Evolutionary conservation across 2,888 invertebrate genomes (phyloP), one percentile per base, ranked within the genome.

Genomic region (Oligia strigilis): DNA sequence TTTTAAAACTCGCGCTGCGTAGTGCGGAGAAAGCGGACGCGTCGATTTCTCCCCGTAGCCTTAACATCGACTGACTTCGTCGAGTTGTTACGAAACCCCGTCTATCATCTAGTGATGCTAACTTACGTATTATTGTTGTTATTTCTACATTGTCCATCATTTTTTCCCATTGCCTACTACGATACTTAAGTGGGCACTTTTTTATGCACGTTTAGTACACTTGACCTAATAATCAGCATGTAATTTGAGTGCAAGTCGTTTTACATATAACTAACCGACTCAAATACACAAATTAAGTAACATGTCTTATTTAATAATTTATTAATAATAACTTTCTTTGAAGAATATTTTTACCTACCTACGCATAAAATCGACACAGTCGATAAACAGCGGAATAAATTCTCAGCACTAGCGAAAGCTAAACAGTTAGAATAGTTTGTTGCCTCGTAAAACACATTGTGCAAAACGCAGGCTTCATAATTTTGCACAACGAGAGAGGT

Each of bases 1-100:
- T 88, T 86, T 86, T 78, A 77, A 55, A 88, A 88, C 82, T 81
- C 89, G 87, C 89, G 83, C 36, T 77, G 55, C 43, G 55, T 94
- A 94, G 95, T 94, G 95, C 88, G 93, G 96, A 95, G 96, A 96
- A 96, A 96, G 96, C 90, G 90, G 90, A 87, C 86, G 86, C 94
- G 92, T 92, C 93, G 96, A 95, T 96, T 96, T 96, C 96, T 96
- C 96, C 93, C 96, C 90, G 92, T 87, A 91, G 90, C 91, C 93
- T 92, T 91, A 91, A 90, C 90, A 92, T 91, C 93, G 93, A 95
- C 95, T 96, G 95, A 91, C 92, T 91, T 91, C 92, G 92, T 91
- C 91, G 91, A 86, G 85, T 85, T 88, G 87, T 95, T 95, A 93
- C 95, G 94, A 94, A 93, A 95, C 89, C 87, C 86, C 66, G 84